Evolutionary conservation across 2,113 vertebrate species (phyloP).

Genomic region (Noturus placidus): DNA sequence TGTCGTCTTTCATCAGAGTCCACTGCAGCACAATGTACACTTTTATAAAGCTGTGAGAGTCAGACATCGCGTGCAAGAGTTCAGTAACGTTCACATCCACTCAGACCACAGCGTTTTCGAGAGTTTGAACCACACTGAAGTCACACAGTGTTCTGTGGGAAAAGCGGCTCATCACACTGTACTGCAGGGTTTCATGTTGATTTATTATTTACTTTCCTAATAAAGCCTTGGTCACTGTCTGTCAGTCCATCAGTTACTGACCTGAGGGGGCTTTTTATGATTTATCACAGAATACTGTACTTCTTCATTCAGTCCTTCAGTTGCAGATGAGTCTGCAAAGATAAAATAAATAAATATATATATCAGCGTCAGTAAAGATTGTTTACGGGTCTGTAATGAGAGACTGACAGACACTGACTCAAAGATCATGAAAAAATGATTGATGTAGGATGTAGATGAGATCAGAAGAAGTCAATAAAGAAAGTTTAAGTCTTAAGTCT

Average conservation of each 20-base stretch:
- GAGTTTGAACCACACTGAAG: not conserved
- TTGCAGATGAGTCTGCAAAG: slow-evolving; percentile 32
- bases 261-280: slow-evolving; percentile 21
- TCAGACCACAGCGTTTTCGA: not conserved
- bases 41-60: not conserved
- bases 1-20: not conserved
- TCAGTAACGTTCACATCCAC: not conserved
- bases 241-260: slow-evolving; percentile 36
- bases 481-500: not conserved
- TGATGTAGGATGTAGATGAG: not conserved
- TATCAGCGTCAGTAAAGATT: not conserved
- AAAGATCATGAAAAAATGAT: not conserved
- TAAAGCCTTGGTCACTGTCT: not conserved
- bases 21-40: not conserved
- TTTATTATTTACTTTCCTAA: not conserved
- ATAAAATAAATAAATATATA: slow-evolving; percentile 4
- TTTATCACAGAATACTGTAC: slow-evolving; percentile 29
- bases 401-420: slow-evolving; percentile 19
- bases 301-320: slow-evolving; percentile 15
- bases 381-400: not conserved
- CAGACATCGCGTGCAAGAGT: not conserved
- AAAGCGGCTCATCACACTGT: not conserved
- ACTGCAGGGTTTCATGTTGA: not conserved
- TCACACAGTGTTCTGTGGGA: not conserved
- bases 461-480: not conserved